These are phyloP conservation scores for Microtus richardsoni DNA, from an alignment of 2,113 vertebrate genomes.

Conservation along the genomic window DNA sequence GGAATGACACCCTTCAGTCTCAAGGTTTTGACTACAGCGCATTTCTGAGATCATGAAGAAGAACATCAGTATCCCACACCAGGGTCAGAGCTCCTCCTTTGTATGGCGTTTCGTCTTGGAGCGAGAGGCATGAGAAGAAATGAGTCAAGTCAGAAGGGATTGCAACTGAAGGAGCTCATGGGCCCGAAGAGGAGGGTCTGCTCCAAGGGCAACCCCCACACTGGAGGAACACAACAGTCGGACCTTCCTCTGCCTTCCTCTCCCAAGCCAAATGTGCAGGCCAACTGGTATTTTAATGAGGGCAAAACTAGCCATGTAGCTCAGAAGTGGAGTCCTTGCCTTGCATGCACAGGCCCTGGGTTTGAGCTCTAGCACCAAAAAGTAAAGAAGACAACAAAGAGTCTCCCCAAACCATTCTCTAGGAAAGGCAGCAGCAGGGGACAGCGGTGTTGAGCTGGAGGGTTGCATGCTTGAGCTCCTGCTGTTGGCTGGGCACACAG, in stretches of 20 bases:
- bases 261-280: not conserved
- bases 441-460: not conserved
- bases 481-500: not conserved
- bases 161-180: not conserved
- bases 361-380: not conserved
- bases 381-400: not conserved
- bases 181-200: not conserved
- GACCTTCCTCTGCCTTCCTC: not conserved
- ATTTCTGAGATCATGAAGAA: slow-evolving; percentile 72
- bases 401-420: not conserved
- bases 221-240: not conserved
- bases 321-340: not conserved
- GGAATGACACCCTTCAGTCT: slow-evolving; percentile 70
- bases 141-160: not conserved
- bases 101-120: not conserved
- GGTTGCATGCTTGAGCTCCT: not conserved
- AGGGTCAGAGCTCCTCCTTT: slow-evolving; percentile 31
- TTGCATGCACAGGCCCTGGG: not conserved
- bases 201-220: not conserved
- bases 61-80: slow-evolving; percentile 53
- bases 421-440: not conserved
- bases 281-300: not conserved
- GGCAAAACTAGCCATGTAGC: not conserved
- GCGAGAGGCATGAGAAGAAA: not conserved
- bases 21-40: slow-evolving; percentile 78